Base-by-base conservation (phyloP, 2,113 vertebrate genomes). In the Cervus canadensis region DNA sequence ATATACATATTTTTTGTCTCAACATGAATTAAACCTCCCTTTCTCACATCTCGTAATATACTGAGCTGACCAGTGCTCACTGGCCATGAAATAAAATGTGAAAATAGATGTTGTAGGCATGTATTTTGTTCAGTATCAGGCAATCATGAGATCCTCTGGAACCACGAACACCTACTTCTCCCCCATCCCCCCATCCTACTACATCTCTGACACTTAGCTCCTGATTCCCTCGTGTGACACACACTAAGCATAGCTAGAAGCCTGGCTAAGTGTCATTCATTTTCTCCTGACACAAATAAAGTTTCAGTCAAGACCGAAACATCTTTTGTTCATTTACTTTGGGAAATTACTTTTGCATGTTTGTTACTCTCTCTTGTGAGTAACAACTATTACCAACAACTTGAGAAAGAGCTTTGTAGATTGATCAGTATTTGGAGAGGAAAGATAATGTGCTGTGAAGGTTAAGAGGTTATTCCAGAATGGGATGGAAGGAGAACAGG, bases 81-180 rank as follows among this genome's bases (percentile, higher is more conserved):
- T 5, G 87, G 85, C n/a, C 7, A 50, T 92, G 97, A 98, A 98
- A 95, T 94, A 92, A 95, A 98, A 97, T 40, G 62, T 81, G 67
- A 94, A 98, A 94, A 98, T 17, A 97, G 59, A 93, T 83, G 43
- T 95, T 95, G 92, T 89, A 89, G 64, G 97, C 94, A 40, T 14
- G 71, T 52, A 85, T 96, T 98, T 96, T 94, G 96, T 74, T 95
- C 89, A 62, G 94, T 94, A 43, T 87, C 95, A 96, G 92, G 97
- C 93, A 91, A 71, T 50, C 40, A 89, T 62, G 50, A 91, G 13
- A 56, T 85, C 52, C 76, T 91, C 8, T 52, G 50, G 14, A 6
- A 48, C 59, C 91, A 43, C 5, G 48, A 28, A 30, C 15, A 15
- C 45, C 56, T 7, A 15, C 40, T 28, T 88, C 81, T 26, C n/a